Conservation (phyloP, 2,113 vertebrate genomes). For the Columba livia region DNA sequence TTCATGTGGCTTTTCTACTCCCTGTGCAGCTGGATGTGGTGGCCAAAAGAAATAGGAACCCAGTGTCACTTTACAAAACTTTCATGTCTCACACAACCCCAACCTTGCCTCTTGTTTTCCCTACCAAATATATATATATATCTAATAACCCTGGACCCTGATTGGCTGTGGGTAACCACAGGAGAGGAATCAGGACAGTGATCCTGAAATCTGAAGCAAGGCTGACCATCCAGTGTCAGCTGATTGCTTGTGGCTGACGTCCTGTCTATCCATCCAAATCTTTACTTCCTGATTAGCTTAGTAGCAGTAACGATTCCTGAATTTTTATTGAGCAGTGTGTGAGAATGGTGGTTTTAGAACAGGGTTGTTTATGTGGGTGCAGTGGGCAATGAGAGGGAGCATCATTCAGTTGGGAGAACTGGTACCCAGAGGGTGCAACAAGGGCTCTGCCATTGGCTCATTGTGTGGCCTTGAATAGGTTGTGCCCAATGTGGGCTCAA, state of each 20-base stretch:
- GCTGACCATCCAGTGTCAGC: neutral
- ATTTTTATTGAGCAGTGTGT: neutral
- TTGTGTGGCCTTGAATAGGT: neutral
- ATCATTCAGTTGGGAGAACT: neutral
- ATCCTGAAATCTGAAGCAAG: neutral
- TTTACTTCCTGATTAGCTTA: neutral
- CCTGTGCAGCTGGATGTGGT: neutral
- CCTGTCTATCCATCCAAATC: neutral
- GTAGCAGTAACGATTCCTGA: neutral
- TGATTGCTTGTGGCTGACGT: neutral
- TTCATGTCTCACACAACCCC: neutral
- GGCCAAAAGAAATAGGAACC: slow-evolving; percentile 1
- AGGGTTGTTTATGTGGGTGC: neutral
- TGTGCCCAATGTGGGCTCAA: neutral
- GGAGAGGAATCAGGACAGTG: neutral
- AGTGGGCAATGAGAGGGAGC: neutral
- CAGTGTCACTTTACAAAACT: neutral
- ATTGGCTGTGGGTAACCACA: neutral
- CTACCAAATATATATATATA: neutral
- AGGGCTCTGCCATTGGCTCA: neutral
- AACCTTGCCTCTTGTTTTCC: too few relatives aligned
- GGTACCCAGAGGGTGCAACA: neutral
- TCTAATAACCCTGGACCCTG: neutral
- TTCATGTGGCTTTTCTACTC: neutral
- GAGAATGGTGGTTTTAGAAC: neutral